These are phyloP conservation scores for Pegoplata infirma DNA, from an alignment of 2,888 invertebrate genomes.

Conservation along the genomic window DNA sequence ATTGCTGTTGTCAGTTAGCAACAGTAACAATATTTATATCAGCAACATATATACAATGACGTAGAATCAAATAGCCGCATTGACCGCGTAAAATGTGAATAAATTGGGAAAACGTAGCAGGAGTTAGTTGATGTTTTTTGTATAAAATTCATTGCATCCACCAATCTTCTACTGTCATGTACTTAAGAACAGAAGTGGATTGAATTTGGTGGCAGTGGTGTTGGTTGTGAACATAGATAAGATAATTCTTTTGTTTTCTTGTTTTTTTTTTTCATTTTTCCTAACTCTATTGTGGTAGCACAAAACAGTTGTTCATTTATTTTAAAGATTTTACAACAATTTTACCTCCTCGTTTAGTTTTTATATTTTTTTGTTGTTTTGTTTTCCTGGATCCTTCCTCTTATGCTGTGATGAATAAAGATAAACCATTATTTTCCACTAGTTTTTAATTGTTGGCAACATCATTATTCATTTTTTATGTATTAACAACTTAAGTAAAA, in stretches of 20 bases:
- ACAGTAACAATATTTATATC: neutral
- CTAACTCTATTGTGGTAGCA: slow-evolving; percentile 21
- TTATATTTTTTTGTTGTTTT: no score
- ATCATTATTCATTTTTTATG: slow-evolving; percentile 51
- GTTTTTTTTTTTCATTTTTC: neutral
- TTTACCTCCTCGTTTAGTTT: no score
- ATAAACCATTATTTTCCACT: slow-evolving; percentile 42
- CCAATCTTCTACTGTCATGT: neutral
- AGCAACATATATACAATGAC: neutral
- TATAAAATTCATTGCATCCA: neutral
- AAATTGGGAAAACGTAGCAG: neutral
- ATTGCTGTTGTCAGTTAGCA: neutral
- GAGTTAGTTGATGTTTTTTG: neutral
- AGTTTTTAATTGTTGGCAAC: slow-evolving; percentile 53
- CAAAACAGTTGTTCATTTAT: slow-evolving; percentile 49
- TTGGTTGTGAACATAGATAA: neutral
- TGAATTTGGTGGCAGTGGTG: no score
- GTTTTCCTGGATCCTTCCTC: slow-evolving; percentile 11
- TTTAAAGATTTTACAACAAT: slow-evolving; percentile 12
- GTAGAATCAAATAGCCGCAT: neutral
- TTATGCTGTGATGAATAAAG: slow-evolving; percentile 31
- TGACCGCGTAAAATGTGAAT: slow-evolving; percentile 30
- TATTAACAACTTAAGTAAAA: neutral
- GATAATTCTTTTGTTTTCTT: neutral
- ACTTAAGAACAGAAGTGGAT: no score